Conservation (phyloP, 2,797 vertebrate genomes). For the Pipistrellus kuhlii region DNA sequence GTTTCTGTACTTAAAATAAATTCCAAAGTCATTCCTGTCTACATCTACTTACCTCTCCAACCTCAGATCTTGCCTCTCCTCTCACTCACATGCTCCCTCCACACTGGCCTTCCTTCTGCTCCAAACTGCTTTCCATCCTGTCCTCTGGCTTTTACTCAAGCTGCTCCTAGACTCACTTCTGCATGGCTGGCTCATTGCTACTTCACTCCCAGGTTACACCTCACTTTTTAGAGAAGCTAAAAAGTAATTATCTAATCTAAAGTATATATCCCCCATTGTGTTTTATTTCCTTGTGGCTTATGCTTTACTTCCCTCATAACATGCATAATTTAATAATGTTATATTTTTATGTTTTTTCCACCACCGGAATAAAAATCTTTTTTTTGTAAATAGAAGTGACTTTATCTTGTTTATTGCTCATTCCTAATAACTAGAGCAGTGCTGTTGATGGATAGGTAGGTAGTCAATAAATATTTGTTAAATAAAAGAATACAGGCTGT, state of each 20-base stretch:
- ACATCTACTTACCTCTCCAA: background rate
- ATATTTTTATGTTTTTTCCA: background rate
- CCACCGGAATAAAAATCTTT: background rate
- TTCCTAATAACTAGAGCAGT: background rate
- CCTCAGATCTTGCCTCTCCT: background rate
- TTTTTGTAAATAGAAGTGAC: background rate
- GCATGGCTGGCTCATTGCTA: background rate
- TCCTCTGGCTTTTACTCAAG: background rate
- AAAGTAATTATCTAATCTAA: background rate
- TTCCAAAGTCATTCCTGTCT: background rate
- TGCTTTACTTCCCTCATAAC: background rate
- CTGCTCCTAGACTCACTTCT: background rate
- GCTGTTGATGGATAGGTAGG: background rate
- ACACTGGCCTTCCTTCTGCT: background rate
- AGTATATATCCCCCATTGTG: background rate
- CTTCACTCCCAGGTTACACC: background rate
- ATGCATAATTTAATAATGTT: background rate
- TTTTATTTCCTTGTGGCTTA: background rate
- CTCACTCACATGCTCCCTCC: background rate
- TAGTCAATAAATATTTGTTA: conserved; percentile 7
- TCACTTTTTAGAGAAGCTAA: background rate
- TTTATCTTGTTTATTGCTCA: background rate
- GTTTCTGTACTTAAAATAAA: conserved; percentile 36
- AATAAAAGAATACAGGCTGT: background rate
- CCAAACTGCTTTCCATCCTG: background rate